Conservation (phyloP, 2,888 invertebrate genomes). For the Drosophila sordidapex region DNA sequence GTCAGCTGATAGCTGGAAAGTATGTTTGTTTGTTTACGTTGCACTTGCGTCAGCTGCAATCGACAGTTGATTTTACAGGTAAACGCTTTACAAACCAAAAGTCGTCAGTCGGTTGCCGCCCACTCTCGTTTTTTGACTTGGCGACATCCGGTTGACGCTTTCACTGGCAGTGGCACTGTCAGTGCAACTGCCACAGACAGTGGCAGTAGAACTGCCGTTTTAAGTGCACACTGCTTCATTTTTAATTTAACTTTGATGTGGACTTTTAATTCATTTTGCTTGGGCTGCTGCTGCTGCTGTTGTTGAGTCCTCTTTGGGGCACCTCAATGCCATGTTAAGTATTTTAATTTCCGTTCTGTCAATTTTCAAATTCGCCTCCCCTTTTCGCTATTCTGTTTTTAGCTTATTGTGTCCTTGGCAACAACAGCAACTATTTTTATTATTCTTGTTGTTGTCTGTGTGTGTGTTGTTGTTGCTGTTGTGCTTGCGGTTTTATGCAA, state of each 20-base stretch:
- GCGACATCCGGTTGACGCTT: slow-evolving; percentile 23
- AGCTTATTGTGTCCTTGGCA: slow-evolving; percentile 8
- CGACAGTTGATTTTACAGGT: slow-evolving; percentile 20
- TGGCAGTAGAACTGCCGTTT: not conserved
- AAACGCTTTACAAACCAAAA: slow-evolving; percentile 8
- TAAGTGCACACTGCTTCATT: slow-evolving; percentile 15
- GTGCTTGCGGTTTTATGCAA: slow-evolving; percentile 12
- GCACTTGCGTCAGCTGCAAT: slow-evolving; percentile 24
- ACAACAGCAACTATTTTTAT: not conserved
- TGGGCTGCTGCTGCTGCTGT: slow-evolving; percentile 9
- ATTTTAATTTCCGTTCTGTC: slow-evolving; percentile 54
- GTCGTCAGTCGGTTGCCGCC: slow-evolving; percentile 2
- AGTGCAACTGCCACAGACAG: not conserved
- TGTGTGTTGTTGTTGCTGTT: not conserved
- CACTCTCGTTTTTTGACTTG: not conserved
- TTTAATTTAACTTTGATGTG: slow-evolving; percentile 39
- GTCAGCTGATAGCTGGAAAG: slow-evolving; percentile 36
- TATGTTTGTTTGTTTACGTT: slow-evolving; percentile 27
- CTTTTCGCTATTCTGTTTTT: not conserved
- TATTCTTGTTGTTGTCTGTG: not conserved
- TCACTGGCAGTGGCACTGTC: not conserved
- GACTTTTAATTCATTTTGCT: not conserved
- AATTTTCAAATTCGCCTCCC: not conserved
- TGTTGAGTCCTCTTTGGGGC: slow-evolving; percentile 19
- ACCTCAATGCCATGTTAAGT: slow-evolving; percentile 42